Evolutionary conservation across 2,797 vertebrate species (phyloP), one percentile per base, ranked within the genome.

Genomic region (Percopsis omiscomaycus): DNA sequence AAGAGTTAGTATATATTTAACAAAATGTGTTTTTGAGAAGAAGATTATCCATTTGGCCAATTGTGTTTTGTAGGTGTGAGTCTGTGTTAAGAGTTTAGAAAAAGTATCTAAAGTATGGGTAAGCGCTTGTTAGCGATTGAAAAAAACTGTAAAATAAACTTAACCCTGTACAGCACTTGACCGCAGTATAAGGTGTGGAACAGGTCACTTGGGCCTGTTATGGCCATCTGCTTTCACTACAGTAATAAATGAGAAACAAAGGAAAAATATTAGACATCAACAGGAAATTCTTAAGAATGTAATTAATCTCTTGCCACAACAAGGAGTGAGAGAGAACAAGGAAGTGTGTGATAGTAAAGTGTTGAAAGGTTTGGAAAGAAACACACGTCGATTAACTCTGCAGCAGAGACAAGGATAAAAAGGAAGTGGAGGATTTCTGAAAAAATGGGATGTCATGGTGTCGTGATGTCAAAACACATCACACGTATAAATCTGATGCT

Each of bases 91-190:
- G n/a, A n/a, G n/a, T n/a, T n/a, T n/a, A n/a, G n/a, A n/a, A n/a
- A n/a, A n/a, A n/a, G n/a, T n/a, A n/a, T n/a, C n/a, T n/a, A n/a
- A n/a, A n/a, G n/a, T n/a, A n/a, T n/a, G n/a, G n/a, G n/a, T n/a
- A n/a, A n/a, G n/a, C n/a, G n/a, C n/a, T n/a, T n/a, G n/a, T n/a
- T n/a, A n/a, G n/a, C n/a, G n/a, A n/a, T n/a, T n/a, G n/a, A n/a
- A n/a, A n/a, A n/a, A n/a, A n/a, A n/a, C n/a, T n/a, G n/a, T 84
- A 71, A 89, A 84, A 71, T 71, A 79, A 80, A 83, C 69, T 12
- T 5, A 73, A 59, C 77, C 74, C 45, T 13, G 59, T 56, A 65
- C 58, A 46, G 74, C 52, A 61, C 64, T 55, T 44, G 46, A 12
- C 29, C 12, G 54, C 45, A 42, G 52, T 45, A 12, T 13, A 28